These are phyloP conservation scores for Seira musarum DNA, from an alignment of 2,888 invertebrate genomes.

Conservation along the genomic window DNA sequence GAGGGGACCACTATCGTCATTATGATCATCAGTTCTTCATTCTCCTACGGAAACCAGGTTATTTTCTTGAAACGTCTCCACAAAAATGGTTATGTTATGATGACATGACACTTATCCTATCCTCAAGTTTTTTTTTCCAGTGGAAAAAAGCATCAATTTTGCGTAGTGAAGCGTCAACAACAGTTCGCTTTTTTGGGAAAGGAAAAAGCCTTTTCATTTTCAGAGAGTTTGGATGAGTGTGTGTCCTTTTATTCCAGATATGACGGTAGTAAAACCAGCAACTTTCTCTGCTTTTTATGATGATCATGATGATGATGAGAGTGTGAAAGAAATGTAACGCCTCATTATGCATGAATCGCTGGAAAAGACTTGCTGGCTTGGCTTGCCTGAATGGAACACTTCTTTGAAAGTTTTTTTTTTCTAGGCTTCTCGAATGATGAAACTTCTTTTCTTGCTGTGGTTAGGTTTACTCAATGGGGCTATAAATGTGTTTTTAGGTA, in stretches of 20 bases:
- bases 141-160: slow-evolving; percentile 53
- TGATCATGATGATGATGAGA: background rate
- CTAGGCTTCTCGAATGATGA: background rate
- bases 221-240: no score
- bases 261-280: no score
- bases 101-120: slow-evolving; percentile 57
- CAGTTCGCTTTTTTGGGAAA: slow-evolving; percentile 13
- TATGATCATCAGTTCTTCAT: background rate
- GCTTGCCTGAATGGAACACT: no score
- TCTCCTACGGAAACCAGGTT: slow-evolving; percentile 35
- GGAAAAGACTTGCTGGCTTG: no score
- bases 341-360: slow-evolving; percentile 37
- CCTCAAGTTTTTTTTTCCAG: slow-evolving; percentile 33
- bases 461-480: slow-evolving; percentile 19
- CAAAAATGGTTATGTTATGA: slow-evolving; percentile 44
- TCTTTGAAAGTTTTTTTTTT: slow-evolving; percentile 19
- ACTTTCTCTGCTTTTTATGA: background rate
- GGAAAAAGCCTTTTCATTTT: slow-evolving; percentile 19
- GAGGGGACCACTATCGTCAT: no score
- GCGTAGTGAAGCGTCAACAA: slow-evolving; percentile 40
- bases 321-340: slow-evolving; percentile 25
- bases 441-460: slow-evolving; percentile 28
- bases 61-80: no score
- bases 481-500: no score
- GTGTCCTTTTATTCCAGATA: no score